Percentiles rank a stretch among this genome's conserved stretches.
phyloP scores from a whole-genome alignment of 2,113 vertebrate genomes.

The Rhombomys opimus region DNA sequence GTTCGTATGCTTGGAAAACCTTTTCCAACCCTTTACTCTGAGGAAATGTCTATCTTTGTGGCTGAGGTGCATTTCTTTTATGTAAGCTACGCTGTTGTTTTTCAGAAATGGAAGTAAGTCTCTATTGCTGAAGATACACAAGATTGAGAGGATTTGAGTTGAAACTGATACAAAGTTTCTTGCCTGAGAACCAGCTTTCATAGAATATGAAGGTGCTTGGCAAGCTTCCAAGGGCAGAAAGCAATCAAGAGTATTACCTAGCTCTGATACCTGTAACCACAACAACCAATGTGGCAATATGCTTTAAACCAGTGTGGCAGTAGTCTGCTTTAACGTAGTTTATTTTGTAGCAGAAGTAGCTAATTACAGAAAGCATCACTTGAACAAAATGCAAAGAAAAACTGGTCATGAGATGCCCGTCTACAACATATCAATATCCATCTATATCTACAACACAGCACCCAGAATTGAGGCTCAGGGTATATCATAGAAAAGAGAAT shows the following conservation, averaged over 20 bases:
- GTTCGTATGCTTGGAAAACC: no score
- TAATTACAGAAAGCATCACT: not conserved
- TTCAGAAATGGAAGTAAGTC: not conserved
- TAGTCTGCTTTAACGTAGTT: not conserved
- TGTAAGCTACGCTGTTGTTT: not conserved
- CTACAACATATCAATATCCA: no score
- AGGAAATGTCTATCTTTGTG: no score
- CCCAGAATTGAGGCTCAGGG: not conserved
- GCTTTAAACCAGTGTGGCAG: no score
- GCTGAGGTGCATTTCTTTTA: no score
- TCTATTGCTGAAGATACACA: not conserved
- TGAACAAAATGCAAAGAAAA: not conserved
- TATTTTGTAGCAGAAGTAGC: not conserved
- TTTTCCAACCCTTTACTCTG: no score
- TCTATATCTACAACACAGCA: not conserved
- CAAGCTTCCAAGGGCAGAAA: not conserved
- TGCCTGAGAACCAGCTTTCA: not conserved
- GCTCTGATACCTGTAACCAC: not conserved
- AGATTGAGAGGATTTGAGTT: not conserved
- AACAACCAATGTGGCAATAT: not conserved
- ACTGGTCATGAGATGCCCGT: not conserved
- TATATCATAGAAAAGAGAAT: not conserved
- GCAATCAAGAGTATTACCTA: not conserved
- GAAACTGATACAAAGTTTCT: not conserved
- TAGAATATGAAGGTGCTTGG: not conserved